These are phyloP conservation scores for Lithobates pipiens DNA, from an alignment of 2,797 vertebrate genomes.

Conservation along the genomic window DNA sequence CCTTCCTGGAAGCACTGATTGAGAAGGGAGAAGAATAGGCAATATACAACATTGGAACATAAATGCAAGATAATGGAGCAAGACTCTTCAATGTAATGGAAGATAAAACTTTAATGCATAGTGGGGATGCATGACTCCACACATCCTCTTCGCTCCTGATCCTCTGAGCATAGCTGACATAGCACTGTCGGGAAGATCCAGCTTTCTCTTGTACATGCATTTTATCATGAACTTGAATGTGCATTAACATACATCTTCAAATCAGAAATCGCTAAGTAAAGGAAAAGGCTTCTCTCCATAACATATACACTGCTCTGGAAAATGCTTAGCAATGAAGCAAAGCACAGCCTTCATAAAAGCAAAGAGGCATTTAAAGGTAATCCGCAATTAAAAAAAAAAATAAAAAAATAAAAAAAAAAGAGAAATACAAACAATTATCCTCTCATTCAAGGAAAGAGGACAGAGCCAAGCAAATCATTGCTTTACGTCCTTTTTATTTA, in stretches of 20 bases:
- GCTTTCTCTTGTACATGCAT: background rate
- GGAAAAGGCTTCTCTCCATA: background rate
- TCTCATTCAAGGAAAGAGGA: too few relatives aligned
- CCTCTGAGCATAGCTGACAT: background rate
- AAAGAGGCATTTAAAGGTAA: too few relatives aligned
- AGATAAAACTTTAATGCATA: background rate
- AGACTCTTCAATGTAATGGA: background rate
- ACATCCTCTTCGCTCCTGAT: background rate
- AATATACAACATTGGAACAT: background rate
- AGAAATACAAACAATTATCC: too few relatives aligned
- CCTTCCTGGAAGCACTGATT: too few relatives aligned
- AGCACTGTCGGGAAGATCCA: background rate
- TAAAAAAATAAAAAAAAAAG: too few relatives aligned
- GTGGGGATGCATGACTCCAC: background rate
- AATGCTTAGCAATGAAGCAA: background rate
- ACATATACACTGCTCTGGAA: too few relatives aligned
- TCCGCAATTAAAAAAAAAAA: too few relatives aligned
- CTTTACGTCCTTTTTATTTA: too few relatives aligned
- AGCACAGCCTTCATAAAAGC: background rate
- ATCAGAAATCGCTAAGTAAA: background rate
- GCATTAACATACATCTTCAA: slow-evolving; percentile 12
- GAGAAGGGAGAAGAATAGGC: too few relatives aligned
- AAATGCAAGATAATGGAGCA: background rate
- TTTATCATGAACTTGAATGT: background rate
- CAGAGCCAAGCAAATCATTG: too few relatives aligned